Evolutionary conservation across 2,888 invertebrate genomes (phyloP).

Genomic region (Deladenus siricidicola): DNA sequence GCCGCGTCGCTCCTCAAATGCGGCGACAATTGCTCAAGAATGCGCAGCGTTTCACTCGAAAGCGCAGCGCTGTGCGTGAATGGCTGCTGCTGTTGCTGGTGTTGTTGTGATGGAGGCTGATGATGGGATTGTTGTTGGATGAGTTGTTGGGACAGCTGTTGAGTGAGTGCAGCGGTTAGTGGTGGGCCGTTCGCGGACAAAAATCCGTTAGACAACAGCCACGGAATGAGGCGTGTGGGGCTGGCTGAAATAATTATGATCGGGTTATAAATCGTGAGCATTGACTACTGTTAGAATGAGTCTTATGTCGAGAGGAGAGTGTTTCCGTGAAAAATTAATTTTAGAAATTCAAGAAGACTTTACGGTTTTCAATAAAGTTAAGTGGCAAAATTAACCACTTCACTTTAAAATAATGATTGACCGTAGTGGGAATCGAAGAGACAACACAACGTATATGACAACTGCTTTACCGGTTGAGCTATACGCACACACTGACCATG

Average conservation of each 20-base stretch:
- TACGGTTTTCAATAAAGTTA: no score
- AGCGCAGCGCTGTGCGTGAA: not conserved
- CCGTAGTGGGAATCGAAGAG: no score
- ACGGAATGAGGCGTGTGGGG: slow-evolving; percentile 1
- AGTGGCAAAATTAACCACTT: no score
- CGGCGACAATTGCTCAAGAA: slow-evolving; percentile 6
- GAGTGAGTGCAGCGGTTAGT: not conserved
- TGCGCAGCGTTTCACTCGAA: not conserved
- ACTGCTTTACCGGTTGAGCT: no score
- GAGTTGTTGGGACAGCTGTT: not conserved
- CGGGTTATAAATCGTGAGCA: no score
- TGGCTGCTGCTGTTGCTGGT: not conserved
- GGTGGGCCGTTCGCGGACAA: not conserved
- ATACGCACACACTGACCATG: no score
- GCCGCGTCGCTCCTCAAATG: not conserved
- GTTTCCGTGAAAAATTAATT: no score
- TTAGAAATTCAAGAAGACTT: no score
- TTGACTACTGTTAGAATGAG: no score
- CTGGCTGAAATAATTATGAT: slow-evolving; percentile 6
- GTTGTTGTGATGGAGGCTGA: not conserved
- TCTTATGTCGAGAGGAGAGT: no score
- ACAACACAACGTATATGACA: no score
- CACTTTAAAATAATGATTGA: no score
- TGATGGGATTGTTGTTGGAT: not conserved
- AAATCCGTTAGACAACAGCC: slow-evolving; percentile 4